Evolutionary conservation across 35 echinoderm and acorn worm species (phyloP).

Genomic region (Apostichopus japonicus): DNA sequence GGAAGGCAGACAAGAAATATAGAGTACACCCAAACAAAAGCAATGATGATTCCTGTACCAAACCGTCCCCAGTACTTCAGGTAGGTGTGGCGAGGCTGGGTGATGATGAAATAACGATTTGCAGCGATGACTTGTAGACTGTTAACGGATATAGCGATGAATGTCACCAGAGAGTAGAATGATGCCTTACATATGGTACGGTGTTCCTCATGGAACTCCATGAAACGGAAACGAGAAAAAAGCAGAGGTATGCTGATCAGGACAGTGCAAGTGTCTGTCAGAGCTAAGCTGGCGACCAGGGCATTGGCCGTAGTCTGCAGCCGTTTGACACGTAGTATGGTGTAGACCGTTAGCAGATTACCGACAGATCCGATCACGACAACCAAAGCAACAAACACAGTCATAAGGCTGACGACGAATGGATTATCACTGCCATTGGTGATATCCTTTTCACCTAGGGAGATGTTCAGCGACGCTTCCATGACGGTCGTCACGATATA

Average conservation of each 20-base stretch:
- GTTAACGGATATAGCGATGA: slow-evolving; percentile 1
- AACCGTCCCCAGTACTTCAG: slow-evolving; percentile 25
- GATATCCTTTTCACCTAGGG: neutral
- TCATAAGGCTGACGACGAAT: neutral
- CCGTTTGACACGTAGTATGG: neutral
- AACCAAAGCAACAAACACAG: neutral
- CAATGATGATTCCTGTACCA: slow-evolving; percentile 18
- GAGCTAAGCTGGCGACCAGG: slow-evolving; percentile 25
- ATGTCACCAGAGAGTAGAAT: slow-evolving; percentile 3
- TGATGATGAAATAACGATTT: slow-evolving; percentile 56
- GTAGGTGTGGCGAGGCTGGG: slow-evolving; percentile 16
- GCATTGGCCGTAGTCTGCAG: neutral
- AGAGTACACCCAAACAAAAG: neutral
- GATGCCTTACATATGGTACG: neutral
- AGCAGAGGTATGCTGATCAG: slow-evolving; percentile 20
- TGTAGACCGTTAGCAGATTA: neutral
- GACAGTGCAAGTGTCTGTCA: neutral
- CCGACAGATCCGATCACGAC: slow-evolving; percentile 1
- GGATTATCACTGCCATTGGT: slow-evolving; percentile 29
- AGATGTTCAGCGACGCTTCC: neutral
- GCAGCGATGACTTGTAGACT: slow-evolving; percentile 38
- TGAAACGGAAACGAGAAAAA: neutral
- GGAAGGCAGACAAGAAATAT: slow-evolving; percentile 3
- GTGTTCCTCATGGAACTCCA: slow-evolving; percentile 23
- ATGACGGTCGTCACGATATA: neutral